Base-by-base conservation (phyloP, 1,140 invertebrate genomes). In the Drosophila parvula region DNA sequence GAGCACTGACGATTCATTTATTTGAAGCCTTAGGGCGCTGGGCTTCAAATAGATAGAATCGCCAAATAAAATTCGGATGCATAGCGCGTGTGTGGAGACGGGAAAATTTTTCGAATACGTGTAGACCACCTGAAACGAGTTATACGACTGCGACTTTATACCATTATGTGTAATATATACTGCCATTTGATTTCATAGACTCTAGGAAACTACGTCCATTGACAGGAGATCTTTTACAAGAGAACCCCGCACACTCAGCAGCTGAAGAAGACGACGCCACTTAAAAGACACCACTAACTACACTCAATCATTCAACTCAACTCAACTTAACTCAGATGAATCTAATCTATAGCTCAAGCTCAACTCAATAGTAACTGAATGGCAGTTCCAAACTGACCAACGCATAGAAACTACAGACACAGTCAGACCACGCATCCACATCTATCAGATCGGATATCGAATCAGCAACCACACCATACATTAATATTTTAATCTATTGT, bases 1-100 rank as follows among this genome's bases (percentile, higher is more conserved):
- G 90, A 91, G 59, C 81, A 91, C 90, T 91, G 90, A 91, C 90
- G 90, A 55, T 91, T 91, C 75, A 91, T 91, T 78, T 91, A 91
- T 90, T 91, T 91, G 88, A 91, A 91, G 88, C 90, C 88, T 48
- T 91, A 91, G 40, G 48, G 69, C 71, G 84, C 81, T 44, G 79
- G 71, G 85, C 85, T 89, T 89, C 84, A 89, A 89, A 89, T 89
- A 73, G 50, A 55, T 18, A n/a, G 11, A 53, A 68, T 43, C 60
- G 45, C 22, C 6, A 43, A 48, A 61, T 7, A 63, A 79, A 81
- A 65, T 38, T 78, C 85, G 80, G 81, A 90, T 90, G 55, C 41
- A 69, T 55, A 70, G 79, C 84, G 84, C 84, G 74, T 71, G 74
- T 84, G 78, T 60, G 74, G 45, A 74, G 36, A 45, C 36, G 32